Base-by-base conservation (phyloP, 2,888 invertebrate genomes). In the Neoaliturus tenellus region DNA sequence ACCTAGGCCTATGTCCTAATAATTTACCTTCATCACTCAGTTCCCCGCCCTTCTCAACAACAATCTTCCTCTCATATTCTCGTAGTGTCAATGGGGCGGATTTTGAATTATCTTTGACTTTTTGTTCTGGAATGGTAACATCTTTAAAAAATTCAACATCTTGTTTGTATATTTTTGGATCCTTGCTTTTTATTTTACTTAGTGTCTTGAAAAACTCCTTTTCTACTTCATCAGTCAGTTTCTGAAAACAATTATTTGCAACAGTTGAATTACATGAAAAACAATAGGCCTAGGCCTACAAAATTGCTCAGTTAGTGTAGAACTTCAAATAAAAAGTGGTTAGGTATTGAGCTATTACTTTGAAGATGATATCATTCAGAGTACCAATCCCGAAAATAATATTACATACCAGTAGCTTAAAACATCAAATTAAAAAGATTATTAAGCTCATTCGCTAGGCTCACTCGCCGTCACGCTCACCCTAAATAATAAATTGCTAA, bases 151-250 rank as follows among this genome's bases (percentile, higher is more conserved):
- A 97, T 81, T 92, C 92, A 35, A 93, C 93, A 82, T 93, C 92
- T 58, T 95, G 93, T 89, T 98, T 94, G 90, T 99, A 98, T 86
- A 98, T 98, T 87, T 93, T 93, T 0, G 98, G 97, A 91, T 99
- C 97, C 89, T 96, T 97, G 67, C 94, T 96, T 90, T 98, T 98
- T 67, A 99, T 90, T 80, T 94, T 94, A 0, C 98, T 93, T 0
- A 98, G 91, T 0, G 98, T 96, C 90, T 96, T 96, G 67, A 97
- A 94, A 90, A 99, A 99, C 86, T 96, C 95, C 87, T 95, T 94
- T 89, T 99, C 98, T 73, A 95, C 91, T 86, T 94, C 93, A 88
- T 94, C 93, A 0, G 94, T 90, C 90, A 95, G 87, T 90, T 93
- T 92, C 92, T 93, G 86, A 28, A 87, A 87, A 85, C 81, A 81